Evolutionary conservation across 2,797 vertebrate species (phyloP), one percentile per base, ranked within the genome.

Genomic region (Potorous gilbertii): DNA sequence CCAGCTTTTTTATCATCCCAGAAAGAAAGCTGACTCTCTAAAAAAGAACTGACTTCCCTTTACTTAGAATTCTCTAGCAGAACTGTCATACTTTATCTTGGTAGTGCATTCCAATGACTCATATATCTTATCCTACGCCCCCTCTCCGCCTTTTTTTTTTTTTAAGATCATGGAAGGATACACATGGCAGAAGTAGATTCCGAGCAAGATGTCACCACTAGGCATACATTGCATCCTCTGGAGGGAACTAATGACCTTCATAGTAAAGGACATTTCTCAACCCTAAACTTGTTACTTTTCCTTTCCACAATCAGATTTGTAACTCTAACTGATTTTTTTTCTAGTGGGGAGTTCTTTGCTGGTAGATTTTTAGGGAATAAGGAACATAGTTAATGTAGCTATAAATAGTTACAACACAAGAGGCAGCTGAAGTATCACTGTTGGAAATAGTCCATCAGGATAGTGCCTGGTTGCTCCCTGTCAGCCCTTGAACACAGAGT

Each of bases 351-450:
- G 91, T 21, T 55, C 54, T 5, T 54, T 40, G 4, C 52, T 24
- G 55, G 91, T 96, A 96, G 91, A 56, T 90, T 66, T 81, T 55
- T 18, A 92, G 90, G 94, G 81, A 90, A 94, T 5, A 62, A 56
- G 52, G 74, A 55, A 31, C 81, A 89, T 9, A 28, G 50, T 95
- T 28, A 52, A 94, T 90, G 89, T 92, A 40, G 94, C 90, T 94
- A 95, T 96, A 94, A 97, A 96, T 31, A 95, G 95, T 24, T 54
- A 50, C 8, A 66, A 74, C 59, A 40, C 16, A 56, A 91, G 59
- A 95, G 95, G 93, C 92, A 57, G 93, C 59, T 9, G 92, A 93
- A 95, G 89, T 81, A 74, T 46, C 24, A 27, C 55, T 91, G 54
- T 9, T 55, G 59, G 87, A 34, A 94, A 92, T 34, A 1, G 0